phyloP scores from a whole-genome alignment of 64 coral and sea anemone species.

The Catalaphyllia jardinei region DNA sequence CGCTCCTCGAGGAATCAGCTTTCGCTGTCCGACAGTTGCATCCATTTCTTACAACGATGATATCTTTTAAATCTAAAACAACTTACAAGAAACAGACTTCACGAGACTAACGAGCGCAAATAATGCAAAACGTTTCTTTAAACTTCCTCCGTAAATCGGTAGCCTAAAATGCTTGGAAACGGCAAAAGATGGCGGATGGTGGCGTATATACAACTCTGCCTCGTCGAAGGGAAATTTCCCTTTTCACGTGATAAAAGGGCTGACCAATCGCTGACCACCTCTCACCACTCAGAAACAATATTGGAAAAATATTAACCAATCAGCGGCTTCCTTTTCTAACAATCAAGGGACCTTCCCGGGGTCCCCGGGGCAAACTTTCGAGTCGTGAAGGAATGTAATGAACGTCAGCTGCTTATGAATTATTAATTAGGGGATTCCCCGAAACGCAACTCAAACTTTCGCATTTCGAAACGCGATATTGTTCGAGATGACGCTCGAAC shows the following conservation, averaged over 20 bases:
- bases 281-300: slow-evolving; percentile 2
- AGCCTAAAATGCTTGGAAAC: neutral
- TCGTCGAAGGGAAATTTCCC: slow-evolving; percentile 53
- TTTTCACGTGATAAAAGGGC: neutral
- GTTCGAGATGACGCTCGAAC: neutral
- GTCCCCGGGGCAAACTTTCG: neutral
- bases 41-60: neutral
- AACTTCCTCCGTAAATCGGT: neutral
- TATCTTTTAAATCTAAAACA: neutral
- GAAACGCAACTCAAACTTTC: slow-evolving; percentile 33
- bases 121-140: neutral
- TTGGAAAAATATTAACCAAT: slow-evolving; percentile 46
- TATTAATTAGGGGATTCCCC: slow-evolving; percentile 96
- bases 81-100: neutral
- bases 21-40: slow-evolving; percentile 6
- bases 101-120: neutral
- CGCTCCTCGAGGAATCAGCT: slow-evolving; percentile 45
- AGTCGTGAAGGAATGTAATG: neutral
- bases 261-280: slow-evolving; percentile 57
- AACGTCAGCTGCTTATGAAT: slow-evolving; percentile 14
- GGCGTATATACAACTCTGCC: neutral
- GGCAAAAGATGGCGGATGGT: slow-evolving; percentile 65
- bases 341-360: slow-evolving; percentile 13
- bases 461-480: neutral
- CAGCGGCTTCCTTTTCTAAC: neutral